Evolutionary conservation across 2,113 vertebrate genomes (phyloP), one percentile per base, ranked within the genome.

Genomic region (Australoheros scitulus): DNA sequence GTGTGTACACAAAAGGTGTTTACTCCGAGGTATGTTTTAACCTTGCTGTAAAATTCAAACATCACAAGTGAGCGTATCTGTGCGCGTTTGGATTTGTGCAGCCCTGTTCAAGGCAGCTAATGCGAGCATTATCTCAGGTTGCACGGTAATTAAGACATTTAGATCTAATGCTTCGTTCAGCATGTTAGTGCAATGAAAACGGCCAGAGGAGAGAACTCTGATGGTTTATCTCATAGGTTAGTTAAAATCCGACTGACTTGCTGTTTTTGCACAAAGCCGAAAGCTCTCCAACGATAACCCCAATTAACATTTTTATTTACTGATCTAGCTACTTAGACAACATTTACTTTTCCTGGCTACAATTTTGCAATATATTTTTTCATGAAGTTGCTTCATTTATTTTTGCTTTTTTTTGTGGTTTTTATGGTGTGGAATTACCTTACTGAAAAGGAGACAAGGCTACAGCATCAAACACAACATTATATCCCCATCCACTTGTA

Each of bases 191-290:
- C 22, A 26, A 3, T 29, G 78, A 87, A 86, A 82, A 70, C n/a
- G 83, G 86, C 83, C 84, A 32, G 70, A 81, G 79, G 87, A 90
- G 64, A 60, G 43, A 80, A 70, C 63, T 79, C 52, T 88, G 91
- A 88, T 86, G 79, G 65, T 88, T 93, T 92, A 90, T 94, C 92
- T 87, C 3, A 5, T 77, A 87, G 89, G 80, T 91, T 85, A 78
- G 87, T 86, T 87, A 41, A 90, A 91, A 90, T 90, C 76, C 38
- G 18, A 61, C 81, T 18, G 77, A 63, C 59, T 88, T 84, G 85
- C 86, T 81, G 77, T 87, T 88, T 89, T 61, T 43, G 74, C 61
- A 86, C 77, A 85, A 86, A 57, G 77, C 84, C 79, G 26, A 88
- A 78, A 84, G 68, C 38, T 41, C 32, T 60, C 68, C 70, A 47